These are phyloP conservation scores for Apoda limacodes DNA, from an alignment of 2,888 invertebrate species.

Conservation along the genomic window DNA sequence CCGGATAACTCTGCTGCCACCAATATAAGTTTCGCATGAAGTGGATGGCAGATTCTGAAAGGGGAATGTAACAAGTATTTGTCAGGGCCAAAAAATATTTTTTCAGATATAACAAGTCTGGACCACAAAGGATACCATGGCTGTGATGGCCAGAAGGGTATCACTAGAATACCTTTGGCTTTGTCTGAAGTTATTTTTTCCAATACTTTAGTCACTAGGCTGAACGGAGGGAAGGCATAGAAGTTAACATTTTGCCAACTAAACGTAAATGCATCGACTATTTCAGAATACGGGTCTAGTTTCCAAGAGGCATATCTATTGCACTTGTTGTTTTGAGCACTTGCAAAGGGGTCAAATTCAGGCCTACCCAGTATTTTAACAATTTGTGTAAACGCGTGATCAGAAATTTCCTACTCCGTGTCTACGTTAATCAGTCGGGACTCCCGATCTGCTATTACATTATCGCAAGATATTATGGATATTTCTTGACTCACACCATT, in stretches of 20 bases:
- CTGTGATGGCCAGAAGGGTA: slow-evolving; percentile 20
- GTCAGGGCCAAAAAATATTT: slow-evolving; percentile 15
- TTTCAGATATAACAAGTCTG: slow-evolving; percentile 12
- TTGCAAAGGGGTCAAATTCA: slow-evolving; percentile 13
- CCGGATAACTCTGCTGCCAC: slow-evolving; percentile 19
- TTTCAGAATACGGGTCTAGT: slow-evolving; percentile 9
- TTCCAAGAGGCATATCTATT: slow-evolving; percentile 8
- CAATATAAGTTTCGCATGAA: slow-evolving; percentile 16
- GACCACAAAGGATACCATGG: slow-evolving; percentile 20
- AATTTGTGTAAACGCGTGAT: slow-evolving; percentile 3
- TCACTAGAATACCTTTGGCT: slow-evolving; percentile 19
- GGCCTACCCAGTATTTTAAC: slow-evolving; percentile 1
- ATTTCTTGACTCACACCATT: slow-evolving; percentile 10
- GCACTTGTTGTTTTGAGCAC: slow-evolving; percentile 6
- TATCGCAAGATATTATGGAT: slow-evolving; percentile 10
- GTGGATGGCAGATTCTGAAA: slow-evolving; percentile 18
- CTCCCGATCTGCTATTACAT: slow-evolving; percentile 10
- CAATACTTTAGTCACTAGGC: slow-evolving; percentile 7
- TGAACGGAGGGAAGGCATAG: slow-evolving; percentile 15
- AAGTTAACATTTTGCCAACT: slow-evolving; percentile 10
- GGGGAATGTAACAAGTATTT: slow-evolving; percentile 15
- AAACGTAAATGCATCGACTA: too few species aligned
- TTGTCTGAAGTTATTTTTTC: slow-evolving; percentile 14
- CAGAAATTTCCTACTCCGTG: slow-evolving; percentile 10
- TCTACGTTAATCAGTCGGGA: slow-evolving; percentile 9